phyloP scores from a whole-genome alignment of 2,797 vertebrate genomes.

The Muscicapa comitata region DNA sequence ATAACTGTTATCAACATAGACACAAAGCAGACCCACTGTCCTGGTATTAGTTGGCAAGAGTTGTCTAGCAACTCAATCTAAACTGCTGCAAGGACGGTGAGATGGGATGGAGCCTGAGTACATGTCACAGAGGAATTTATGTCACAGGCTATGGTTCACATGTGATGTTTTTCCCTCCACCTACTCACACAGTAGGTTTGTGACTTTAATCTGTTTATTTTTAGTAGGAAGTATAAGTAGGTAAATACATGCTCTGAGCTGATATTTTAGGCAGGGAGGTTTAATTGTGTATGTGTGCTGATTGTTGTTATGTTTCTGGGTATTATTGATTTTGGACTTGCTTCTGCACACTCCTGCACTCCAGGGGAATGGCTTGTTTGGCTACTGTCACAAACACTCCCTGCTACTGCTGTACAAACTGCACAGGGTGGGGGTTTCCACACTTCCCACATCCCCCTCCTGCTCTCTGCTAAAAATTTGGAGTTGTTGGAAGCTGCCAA shows the following conservation, averaged over 20 bases:
- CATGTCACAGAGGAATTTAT: background rate
- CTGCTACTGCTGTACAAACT: background rate
- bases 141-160: background rate
- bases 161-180: background rate
- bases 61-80: background rate
- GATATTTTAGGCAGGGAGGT: slow-evolving; percentile 9
- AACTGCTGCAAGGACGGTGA: background rate
- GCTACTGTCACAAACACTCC: background rate
- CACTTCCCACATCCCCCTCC: background rate
- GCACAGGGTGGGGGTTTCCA: background rate
- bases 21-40: background rate
- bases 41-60: background rate
- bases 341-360: background rate
- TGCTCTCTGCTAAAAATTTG: background rate
- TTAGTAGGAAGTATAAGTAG: background rate
- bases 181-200: background rate
- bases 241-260: background rate
- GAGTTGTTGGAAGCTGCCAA: background rate
- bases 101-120: background rate
- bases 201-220: slow-evolving; percentile 33
- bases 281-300: background rate
- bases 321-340: background rate
- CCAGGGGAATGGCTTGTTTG: background rate
- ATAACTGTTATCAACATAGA: background rate
- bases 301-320: background rate